A percentile compares a stretch with the other conserved stretches of the same genome.
Evolutionary conservation across 2,113 vertebrate species (phyloP).

Genomic region (Cyprinodon brontotheroides): DNA sequence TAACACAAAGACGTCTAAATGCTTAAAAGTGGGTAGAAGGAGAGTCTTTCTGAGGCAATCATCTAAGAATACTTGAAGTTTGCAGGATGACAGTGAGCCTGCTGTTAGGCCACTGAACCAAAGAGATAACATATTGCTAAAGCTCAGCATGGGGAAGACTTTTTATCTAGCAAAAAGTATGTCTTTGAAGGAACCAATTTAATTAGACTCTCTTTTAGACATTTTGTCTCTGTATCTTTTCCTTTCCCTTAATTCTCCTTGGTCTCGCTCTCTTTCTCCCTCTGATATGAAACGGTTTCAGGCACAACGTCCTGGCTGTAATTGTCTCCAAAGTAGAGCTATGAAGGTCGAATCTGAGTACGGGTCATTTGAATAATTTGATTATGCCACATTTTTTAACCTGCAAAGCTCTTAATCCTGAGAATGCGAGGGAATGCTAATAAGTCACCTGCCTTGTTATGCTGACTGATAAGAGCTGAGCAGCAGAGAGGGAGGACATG

Average conservation of each 20-base stretch:
- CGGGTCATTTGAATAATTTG: conserved; percentile 72
- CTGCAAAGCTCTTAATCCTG: conserved; percentile 72
- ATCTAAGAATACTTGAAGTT: conserved; percentile 12
- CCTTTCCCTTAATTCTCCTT: conserved; percentile 5
- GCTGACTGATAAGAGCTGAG: conserved; percentile 38
- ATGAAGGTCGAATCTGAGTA: conserved; percentile 64
- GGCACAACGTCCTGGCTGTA: conserved; percentile 50
- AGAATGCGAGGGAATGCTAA: conserved; percentile 58
- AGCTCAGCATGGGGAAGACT: conserved; percentile 25
- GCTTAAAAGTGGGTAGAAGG: conserved; percentile 5
- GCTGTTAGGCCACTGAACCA: conserved; percentile 44
- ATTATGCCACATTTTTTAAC: conserved; percentile 67
- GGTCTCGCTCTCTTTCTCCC: conserved; percentile 9
- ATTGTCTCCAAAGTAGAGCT: conserved; percentile 52
- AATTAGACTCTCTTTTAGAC: conserved; percentile 70
- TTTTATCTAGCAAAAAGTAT: conserved; percentile 38
- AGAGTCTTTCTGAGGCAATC: conserved; percentile 3
- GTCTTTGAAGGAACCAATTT: conserved; percentile 61
- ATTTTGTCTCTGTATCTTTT: conserved; percentile 54
- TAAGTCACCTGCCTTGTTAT: conserved; percentile 64
- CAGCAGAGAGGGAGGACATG: neutral
- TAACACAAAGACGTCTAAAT: neutral
- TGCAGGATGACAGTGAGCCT: conserved; percentile 5
- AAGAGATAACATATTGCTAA: conserved; percentile 26
- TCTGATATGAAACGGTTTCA: conserved; percentile 63